These are phyloP conservation scores for Drosophila pandora DNA, from an alignment of 1,140 invertebrate genomes.

Conservation along the genomic window DNA sequence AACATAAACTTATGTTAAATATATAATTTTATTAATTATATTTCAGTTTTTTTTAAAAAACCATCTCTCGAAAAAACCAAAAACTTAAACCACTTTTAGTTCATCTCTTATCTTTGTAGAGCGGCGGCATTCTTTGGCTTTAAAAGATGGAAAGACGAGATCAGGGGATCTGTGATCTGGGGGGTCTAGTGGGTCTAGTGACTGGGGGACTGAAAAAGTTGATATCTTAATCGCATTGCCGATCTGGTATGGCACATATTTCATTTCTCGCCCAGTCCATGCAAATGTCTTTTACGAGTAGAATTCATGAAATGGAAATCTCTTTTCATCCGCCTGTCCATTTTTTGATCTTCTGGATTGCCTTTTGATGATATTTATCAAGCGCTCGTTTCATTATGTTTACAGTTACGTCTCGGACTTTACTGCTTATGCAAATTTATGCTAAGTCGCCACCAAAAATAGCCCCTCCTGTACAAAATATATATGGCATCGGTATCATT, in stretches of 20 bases:
- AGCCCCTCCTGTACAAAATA: constrained; percentile 9
- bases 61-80: not conserved
- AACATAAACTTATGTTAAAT: no score
- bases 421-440: constrained; percentile 76
- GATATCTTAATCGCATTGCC: constrained; percentile 79
- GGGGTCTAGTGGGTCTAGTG: not conserved
- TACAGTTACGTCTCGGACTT: constrained; percentile 72
- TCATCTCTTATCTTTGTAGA: constrained; percentile 58
- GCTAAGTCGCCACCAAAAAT: constrained; percentile 51
- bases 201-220: constrained; percentile 32
- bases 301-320: constrained; percentile 60
- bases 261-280: constrained; percentile 47
- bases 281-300: constrained; percentile 46
- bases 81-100: constrained; percentile 7
- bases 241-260: constrained; percentile 60
- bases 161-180: constrained; percentile 11
- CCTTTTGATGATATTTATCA: constrained; percentile 60
- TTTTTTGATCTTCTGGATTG: constrained; percentile 30
- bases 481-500: constrained; percentile 2
- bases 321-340: constrained; percentile 3
- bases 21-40: no score
- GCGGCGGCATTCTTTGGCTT: constrained; percentile 49
- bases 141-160: not conserved
- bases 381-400: constrained; percentile 72
- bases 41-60: not conserved